Base-by-base conservation (phyloP, 2,797 vertebrate species). In the Poecile montanus region DNA sequence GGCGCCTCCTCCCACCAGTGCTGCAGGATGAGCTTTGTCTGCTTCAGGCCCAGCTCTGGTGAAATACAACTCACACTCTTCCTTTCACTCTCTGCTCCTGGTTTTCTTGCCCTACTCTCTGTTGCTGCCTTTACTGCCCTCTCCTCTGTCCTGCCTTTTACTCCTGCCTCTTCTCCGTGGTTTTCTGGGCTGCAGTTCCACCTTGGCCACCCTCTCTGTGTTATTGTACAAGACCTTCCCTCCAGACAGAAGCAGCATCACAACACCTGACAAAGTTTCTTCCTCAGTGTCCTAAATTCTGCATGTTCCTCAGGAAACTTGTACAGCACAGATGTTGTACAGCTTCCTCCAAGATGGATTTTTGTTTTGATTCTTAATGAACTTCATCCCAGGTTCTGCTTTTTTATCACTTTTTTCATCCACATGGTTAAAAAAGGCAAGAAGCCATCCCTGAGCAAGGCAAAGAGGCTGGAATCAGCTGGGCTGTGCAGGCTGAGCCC, bases 191-290 rank as follows among this genome's bases (percentile, higher is more conserved):
- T 86, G 8, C 27, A 63, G 22, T 32, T 70, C 16, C 47, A 8
- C 56, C 47, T 47, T 16, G 9, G 22, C 20, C 78, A 74, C 17
- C 25, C 65, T 88, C 54, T 67, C 38, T 27, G 3, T 40, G 3
- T 42, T 29, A 5, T 45, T 25, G 1, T 16, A 14, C 45, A 38
- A 45, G n/a, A 25, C 6, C 6, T 56, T 3, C 4, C 1, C 4
- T 9, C 1, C 1, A 4, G 1, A 66, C 5, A 60, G 62, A 63
- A 67, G n/a, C 73, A 66, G 5, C 27, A 38, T 26, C 68, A 50
- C 26, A 57, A 30, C 51, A 51, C 10, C 21, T 42, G 27, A 7
- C 14, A 80, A 57, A 18, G 6, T 8, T 63, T 22, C 32, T 71
- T 42, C 38, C 54, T 18, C 44, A 6, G 19, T 63, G 83, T 60